Percentiles rank a stretch among this genome's conserved stretches.
phyloP scores from a whole-genome alignment of 37 sponge, comb jelly and placozoan species.

The Axinella damicornis region DNA sequence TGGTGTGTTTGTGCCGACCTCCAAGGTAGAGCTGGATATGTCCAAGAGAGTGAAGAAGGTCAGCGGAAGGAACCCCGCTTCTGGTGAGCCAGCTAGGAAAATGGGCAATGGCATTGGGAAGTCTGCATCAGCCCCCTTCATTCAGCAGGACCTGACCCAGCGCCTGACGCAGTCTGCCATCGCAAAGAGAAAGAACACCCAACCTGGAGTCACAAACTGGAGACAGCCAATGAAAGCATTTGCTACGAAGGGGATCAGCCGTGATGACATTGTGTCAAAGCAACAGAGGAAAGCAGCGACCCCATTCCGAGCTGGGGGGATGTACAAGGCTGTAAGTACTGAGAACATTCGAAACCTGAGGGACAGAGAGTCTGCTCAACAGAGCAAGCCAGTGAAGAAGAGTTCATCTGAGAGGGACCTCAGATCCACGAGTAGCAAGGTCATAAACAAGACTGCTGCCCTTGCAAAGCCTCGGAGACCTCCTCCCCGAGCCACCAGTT shows the following conservation, averaged over 20 bases:
- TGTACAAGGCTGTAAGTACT: slow-evolving; percentile 40
- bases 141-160: slow-evolving; percentile 38
- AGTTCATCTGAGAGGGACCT: slow-evolving; percentile 50
- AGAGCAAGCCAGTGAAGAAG: slow-evolving; percentile 38
- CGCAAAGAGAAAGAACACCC: neutral
- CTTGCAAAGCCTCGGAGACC: neutral
- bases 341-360: slow-evolving; percentile 35
- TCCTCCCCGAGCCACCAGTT: neutral
- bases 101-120: neutral
- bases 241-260: slow-evolving; percentile 16
- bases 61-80: slow-evolving; percentile 12
- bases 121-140: neutral
- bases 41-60: slow-evolving; percentile 1
- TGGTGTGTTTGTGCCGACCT: slow-evolving; percentile 68
- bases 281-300: slow-evolving; percentile 2
- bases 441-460: neutral
- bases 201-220: neutral
- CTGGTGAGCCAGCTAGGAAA: slow-evolving; percentile 10
- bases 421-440: neutral
- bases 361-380: slow-evolving; percentile 7
- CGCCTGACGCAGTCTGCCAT: neutral
- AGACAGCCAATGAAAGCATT: slow-evolving; percentile 55
- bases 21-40: slow-evolving; percentile 54
- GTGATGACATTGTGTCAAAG: neutral
- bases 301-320: slow-evolving; percentile 25